Evolutionary conservation across 2,797 vertebrate genomes (phyloP).

Genomic region (Cottoperca gobio): DNA sequence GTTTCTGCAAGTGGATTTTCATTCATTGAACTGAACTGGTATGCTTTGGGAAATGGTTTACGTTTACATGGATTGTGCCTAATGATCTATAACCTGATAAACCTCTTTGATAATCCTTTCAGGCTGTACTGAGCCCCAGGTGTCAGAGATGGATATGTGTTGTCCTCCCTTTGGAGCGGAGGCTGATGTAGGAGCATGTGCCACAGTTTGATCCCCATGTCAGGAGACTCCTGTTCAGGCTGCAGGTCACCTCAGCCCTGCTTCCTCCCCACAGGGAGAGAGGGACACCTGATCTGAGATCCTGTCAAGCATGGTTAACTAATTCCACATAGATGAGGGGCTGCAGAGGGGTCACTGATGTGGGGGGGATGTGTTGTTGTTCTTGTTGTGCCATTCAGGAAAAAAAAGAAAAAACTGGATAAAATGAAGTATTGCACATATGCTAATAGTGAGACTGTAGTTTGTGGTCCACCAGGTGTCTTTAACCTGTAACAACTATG

Average conservation of each 20-base stretch:
- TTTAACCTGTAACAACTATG: slow-evolving; percentile 18
- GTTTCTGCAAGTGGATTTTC: slow-evolving; percentile 7
- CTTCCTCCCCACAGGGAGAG: slow-evolving; percentile 54
- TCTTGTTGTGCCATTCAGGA: background rate
- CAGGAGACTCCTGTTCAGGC: slow-evolving; percentile 64
- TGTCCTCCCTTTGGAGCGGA: slow-evolving; percentile 38
- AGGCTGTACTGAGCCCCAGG: background rate
- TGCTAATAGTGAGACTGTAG: slow-evolving; percentile 4
- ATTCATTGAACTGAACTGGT: background rate
- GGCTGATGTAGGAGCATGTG: slow-evolving; percentile 56
- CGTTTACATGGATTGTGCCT: background rate
- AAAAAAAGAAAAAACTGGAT: slow-evolving; percentile 12
- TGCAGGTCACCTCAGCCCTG: slow-evolving; percentile 62
- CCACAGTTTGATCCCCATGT: slow-evolving; percentile 72
- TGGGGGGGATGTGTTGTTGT: background rate
- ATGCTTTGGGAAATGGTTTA: background rate
- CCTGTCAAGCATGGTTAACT: slow-evolving; percentile 71
- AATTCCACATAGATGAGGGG: slow-evolving; percentile 49
- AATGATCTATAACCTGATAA: slow-evolving; percentile 10
- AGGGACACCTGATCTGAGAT: slow-evolving; percentile 72
- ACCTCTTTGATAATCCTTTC: background rate
- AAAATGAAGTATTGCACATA: slow-evolving; percentile 5
- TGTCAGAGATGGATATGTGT: slow-evolving; percentile 51
- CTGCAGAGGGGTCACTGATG: slow-evolving; percentile 19
- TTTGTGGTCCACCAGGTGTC: background rate